Percentiles rank a stretch among this genome's conserved stretches.
Evolutionary conservation across 1,140 invertebrate species (phyloP).

Genomic region (Achatina immaculata): DNA sequence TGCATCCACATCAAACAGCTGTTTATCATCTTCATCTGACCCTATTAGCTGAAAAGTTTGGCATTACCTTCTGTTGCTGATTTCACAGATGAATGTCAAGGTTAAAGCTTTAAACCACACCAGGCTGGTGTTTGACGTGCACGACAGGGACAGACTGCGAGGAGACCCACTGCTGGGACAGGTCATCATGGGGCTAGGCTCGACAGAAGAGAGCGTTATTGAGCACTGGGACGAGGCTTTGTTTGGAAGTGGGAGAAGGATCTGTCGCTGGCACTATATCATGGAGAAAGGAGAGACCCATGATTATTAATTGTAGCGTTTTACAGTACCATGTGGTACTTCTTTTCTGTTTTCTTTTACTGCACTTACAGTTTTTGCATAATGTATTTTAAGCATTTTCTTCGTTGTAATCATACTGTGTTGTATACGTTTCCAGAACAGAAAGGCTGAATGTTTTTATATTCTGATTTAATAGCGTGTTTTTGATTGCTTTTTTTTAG

Average conservation of each 20-base stretch:
- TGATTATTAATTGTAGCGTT: constrained; percentile 24
- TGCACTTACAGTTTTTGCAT: no score
- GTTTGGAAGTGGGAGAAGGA: constrained; percentile 46
- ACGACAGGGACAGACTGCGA: constrained; percentile 63
- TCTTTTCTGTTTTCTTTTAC: no score
- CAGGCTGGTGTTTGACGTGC: constrained; percentile 56
- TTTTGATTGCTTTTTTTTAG: no score
- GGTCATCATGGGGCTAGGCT: constrained; percentile 54
- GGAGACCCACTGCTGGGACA: constrained; percentile 64
- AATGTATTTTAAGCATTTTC: no score
- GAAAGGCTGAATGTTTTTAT: no score
- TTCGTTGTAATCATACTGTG: no score
- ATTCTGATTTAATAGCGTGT: no score
- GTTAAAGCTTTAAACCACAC: constrained; percentile 55
- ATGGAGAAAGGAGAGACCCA: constrained; percentile 43
- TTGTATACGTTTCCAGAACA: no score
- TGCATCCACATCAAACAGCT: no score
- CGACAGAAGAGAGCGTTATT: constrained; percentile 54
- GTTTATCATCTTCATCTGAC: no score
- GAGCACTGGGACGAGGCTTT: constrained; percentile 53
- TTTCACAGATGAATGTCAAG: constrained; percentile 45
- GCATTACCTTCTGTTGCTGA: not conserved
- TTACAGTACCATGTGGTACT: no score
- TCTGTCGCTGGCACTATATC: constrained; percentile 50
- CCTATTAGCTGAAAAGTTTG: no score